Percentiles rank a stretch among this genome's conserved stretches.
These are phyloP conservation scores for Zele albiditarsus DNA, from an alignment of 2,888 invertebrate species.

Conservation along the genomic window DNA sequence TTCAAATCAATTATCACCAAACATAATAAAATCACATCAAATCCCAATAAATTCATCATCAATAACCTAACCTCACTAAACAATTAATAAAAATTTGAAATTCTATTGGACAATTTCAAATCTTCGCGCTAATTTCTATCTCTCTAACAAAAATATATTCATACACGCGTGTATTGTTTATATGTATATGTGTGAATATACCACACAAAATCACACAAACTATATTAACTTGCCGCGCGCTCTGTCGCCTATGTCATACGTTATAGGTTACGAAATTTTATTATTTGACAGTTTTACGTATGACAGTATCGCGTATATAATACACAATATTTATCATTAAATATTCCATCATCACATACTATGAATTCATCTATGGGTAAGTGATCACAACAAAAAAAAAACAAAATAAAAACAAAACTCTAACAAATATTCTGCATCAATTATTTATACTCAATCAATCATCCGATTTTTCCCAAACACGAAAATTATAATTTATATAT, in stretches of 20 bases:
- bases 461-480: no score
- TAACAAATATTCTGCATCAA: no score
- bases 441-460: no score
- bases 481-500: no score
- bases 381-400: background rate
- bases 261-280: background rate
- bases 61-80: background rate
- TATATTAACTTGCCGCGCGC: background rate
- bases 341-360: background rate
- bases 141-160: background rate
- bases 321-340: background rate
- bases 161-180: background rate
- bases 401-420: no score
- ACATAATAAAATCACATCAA: no score
- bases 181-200: background rate
- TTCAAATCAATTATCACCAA: no score
- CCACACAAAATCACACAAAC: background rate
- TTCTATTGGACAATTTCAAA: background rate
- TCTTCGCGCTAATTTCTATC: background rate
- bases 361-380: slow-evolving; percentile 31
- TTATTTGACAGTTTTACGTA: slow-evolving; percentile 19
- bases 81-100: background rate
- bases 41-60: background rate
- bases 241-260: background rate
- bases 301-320: slow-evolving; percentile 3